A percentile compares a stretch with the other conserved stretches of the same genome.
phyloP scores from a whole-genome alignment of 2,888 invertebrate species.

The Embidobia sp. region DNA sequence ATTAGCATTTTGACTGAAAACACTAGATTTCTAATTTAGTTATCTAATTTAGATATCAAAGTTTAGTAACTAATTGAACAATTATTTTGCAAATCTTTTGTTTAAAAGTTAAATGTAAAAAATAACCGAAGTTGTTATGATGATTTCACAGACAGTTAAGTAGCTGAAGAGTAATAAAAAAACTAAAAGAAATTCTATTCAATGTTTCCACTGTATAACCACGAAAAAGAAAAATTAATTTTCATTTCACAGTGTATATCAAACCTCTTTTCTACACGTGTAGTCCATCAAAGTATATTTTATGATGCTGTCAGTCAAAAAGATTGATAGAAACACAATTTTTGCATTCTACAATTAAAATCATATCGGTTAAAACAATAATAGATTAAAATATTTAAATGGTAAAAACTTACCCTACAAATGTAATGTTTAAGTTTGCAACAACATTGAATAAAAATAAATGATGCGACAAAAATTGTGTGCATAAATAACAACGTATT shows the following conservation, averaged over 20 bases:
- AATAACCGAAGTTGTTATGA: too few relatives aligned
- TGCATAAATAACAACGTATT: not conserved
- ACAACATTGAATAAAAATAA: constrained; percentile 3
- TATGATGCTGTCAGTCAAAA: constrained; percentile 19
- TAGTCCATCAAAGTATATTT: constrained; percentile 4
- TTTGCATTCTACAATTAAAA: constrained; percentile 5
- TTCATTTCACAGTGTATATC: constrained; percentile 20
- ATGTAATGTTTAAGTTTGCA: not conserved
- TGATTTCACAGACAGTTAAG: too few relatives aligned
- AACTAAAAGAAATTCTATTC: constrained; percentile 15
- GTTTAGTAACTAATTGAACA: too few relatives aligned
- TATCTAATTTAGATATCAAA: too few relatives aligned
- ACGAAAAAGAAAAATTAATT: constrained; percentile 27
- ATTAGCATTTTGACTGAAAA: too few relatives aligned
- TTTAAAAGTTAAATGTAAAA: too few relatives aligned
- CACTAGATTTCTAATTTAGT: too few relatives aligned
- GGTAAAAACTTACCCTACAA: not conserved
- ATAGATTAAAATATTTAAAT: not conserved
- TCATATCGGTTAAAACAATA: not conserved
- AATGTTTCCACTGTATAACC: constrained; percentile 7
- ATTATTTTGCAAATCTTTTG: too few relatives aligned
- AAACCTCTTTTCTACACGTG: not conserved
- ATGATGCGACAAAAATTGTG: not conserved
- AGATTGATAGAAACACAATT: not conserved
- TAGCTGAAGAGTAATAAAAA: too few relatives aligned